phyloP scores from a whole-genome alignment of 2,113 vertebrate genomes.

The Cyprinodon tularosa region DNA sequence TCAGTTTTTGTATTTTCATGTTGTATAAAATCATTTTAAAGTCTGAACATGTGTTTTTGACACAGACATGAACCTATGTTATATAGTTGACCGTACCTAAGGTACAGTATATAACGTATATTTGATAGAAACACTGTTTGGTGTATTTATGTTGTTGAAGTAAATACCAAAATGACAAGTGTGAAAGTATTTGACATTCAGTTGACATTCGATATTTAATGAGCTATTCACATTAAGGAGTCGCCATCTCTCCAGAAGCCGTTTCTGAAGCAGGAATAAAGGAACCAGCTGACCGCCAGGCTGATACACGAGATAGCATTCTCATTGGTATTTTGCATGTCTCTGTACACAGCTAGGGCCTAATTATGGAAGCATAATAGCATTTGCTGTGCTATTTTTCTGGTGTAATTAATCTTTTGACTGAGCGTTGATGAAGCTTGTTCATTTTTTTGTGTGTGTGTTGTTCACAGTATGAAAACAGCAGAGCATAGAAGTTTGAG shows the following conservation, averaged over 20 bases:
- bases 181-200: constrained; percentile 6
- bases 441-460: constrained; percentile 22
- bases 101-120: neutral
- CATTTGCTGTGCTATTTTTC: constrained; percentile 50
- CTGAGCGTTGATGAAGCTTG: constrained; percentile 40
- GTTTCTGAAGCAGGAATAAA: constrained; percentile 38
- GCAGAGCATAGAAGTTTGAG: constrained; percentile 1
- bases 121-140: neutral
- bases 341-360: constrained; percentile 46
- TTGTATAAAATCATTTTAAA: neutral
- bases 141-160: neutral
- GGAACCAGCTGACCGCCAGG: constrained; percentile 38
- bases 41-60: neutral
- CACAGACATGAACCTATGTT: neutral
- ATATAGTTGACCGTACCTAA: neutral
- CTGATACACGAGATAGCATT: constrained; percentile 26
- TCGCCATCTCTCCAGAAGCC: constrained; percentile 1
- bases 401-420: constrained; percentile 51
- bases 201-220: constrained; percentile 9
- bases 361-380: constrained; percentile 55
- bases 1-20: neutral
- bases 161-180: neutral
- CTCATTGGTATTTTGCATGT: constrained; percentile 32
- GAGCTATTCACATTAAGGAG: constrained; percentile 14
- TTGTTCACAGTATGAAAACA: constrained; percentile 12